Percentiles rank a stretch among this genome's conserved stretches.
These are phyloP conservation scores for Mycetomoellerius zeteki DNA, from an alignment of 1,140 invertebrate species.

Conservation along the genomic window DNA sequence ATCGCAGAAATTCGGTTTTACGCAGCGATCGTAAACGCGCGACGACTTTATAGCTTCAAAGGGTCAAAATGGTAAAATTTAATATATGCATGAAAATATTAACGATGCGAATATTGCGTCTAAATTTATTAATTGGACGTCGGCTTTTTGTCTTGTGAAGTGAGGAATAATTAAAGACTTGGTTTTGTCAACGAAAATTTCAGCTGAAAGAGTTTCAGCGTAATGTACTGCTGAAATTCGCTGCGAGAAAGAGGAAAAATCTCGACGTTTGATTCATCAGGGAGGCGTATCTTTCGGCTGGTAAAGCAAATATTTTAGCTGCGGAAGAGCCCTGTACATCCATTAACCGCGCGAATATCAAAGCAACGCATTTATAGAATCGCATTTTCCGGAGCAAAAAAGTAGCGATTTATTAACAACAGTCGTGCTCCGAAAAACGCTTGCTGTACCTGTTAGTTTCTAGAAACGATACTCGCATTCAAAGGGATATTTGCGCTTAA, in stretches of 20 bases:
- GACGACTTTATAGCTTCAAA: not conserved
- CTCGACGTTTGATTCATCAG: not conserved
- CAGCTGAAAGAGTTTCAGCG: not conserved
- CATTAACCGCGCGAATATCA: conserved; percentile 14
- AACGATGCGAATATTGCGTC: not conserved
- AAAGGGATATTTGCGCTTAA: conserved; percentile 62
- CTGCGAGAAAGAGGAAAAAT: not conserved
- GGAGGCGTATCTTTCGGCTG: not conserved
- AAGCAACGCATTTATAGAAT: conserved; percentile 37
- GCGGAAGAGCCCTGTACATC: too few species aligned
- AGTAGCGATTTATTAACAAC: conserved; percentile 51
- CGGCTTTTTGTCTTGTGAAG: not conserved
- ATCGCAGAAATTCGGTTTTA: conserved; percentile 34
- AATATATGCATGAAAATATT: not conserved
- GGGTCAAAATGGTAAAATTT: not conserved
- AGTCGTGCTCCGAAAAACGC: conserved; percentile 1
- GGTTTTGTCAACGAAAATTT: not conserved
- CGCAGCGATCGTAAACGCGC: conserved; percentile 27
- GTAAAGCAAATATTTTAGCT: conserved; percentile 11
- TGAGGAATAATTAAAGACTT: not conserved
- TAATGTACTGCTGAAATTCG: not conserved
- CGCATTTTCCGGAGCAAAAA: conserved; percentile 53
- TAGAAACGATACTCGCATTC: conserved; percentile 50
- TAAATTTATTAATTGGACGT: conserved; percentile 29
- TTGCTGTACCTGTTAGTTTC: conserved; percentile 50